Percentiles rank a stretch among this genome's conserved stretches.
These are phyloP conservation scores for Paramormyrops kingsleyae DNA, from an alignment of 2,113 vertebrate genomes.

Conservation along the genomic window DNA sequence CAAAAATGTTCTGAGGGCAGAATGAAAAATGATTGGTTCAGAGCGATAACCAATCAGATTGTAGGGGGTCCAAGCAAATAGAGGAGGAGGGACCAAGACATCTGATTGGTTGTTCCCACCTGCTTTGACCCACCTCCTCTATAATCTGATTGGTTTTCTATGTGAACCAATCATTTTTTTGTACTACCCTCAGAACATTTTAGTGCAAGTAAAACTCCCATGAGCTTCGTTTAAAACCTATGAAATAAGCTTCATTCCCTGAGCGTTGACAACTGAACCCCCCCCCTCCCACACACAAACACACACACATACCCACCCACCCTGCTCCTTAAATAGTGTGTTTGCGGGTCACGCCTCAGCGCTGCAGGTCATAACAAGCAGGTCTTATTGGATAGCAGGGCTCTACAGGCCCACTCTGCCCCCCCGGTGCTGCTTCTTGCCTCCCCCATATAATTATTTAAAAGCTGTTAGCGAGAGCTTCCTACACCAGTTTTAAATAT, in stretches of 20 bases:
- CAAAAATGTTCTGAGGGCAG: not conserved
- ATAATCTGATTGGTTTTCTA: not conserved
- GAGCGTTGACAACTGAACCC: not conserved
- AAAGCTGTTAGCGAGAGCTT: not conserved
- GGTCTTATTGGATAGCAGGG: not conserved
- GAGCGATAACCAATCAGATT: not conserved
- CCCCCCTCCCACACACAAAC: not conserved
- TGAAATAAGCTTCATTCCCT: not conserved
- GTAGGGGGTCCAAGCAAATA: too few species aligned
- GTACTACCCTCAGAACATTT: not conserved
- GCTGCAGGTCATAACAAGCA: not conserved
- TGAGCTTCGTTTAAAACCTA: not conserved
- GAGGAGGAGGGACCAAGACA: not conserved
- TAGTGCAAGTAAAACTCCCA: not conserved
- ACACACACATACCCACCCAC: not conserved
- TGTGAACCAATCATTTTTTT: not conserved
- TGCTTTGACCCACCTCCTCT: not conserved
- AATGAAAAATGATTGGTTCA: not conserved
- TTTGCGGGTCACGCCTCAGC: not conserved
- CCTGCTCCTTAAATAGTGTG: not conserved
- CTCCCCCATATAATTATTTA: not conserved
- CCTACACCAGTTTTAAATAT: not conserved
- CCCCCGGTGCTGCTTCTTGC: not conserved
- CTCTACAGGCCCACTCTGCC: not conserved
- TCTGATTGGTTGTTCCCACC: not conserved